phyloP scores from a whole-genome alignment of 2,113 vertebrate species.

The Tonatia bakeri region DNA sequence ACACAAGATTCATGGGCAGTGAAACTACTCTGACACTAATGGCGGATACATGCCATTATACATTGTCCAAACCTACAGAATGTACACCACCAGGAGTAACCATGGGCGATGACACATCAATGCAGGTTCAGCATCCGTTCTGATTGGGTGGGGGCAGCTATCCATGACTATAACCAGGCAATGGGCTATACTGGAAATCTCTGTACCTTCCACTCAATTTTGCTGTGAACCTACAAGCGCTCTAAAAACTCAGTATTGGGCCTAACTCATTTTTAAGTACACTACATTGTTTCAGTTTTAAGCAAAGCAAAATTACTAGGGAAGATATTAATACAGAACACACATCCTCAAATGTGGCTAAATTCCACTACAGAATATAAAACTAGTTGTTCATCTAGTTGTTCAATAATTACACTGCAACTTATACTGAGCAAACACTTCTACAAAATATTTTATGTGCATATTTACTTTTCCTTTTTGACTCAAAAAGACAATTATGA shows the following conservation, averaged over 20 bases:
- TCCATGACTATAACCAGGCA: neutral
- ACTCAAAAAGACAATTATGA: neutral
- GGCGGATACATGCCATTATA: neutral
- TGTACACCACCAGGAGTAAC: neutral
- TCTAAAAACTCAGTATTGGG: neutral
- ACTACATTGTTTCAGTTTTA: neutral
- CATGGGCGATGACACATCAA: neutral
- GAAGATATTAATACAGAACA: neutral
- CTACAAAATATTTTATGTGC: neutral
- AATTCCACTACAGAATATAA: slow-evolving; percentile 11
- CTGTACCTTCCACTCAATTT: neutral
- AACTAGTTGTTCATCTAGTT: neutral
- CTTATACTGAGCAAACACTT: neutral
- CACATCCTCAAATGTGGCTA: neutral
- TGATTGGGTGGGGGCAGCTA: neutral
- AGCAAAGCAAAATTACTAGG: neutral
- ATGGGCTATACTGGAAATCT: neutral
- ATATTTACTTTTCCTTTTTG: neutral
- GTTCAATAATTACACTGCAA: neutral
- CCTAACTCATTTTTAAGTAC: slow-evolving; percentile 10
- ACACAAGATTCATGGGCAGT: neutral
- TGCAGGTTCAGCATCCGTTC: neutral
- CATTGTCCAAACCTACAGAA: neutral
- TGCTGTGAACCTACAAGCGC: neutral
- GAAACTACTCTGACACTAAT: neutral